These are phyloP conservation scores for Hipposideros larvatus DNA, from an alignment of 2,797 vertebrate genomes.

Conservation along the genomic window DNA sequence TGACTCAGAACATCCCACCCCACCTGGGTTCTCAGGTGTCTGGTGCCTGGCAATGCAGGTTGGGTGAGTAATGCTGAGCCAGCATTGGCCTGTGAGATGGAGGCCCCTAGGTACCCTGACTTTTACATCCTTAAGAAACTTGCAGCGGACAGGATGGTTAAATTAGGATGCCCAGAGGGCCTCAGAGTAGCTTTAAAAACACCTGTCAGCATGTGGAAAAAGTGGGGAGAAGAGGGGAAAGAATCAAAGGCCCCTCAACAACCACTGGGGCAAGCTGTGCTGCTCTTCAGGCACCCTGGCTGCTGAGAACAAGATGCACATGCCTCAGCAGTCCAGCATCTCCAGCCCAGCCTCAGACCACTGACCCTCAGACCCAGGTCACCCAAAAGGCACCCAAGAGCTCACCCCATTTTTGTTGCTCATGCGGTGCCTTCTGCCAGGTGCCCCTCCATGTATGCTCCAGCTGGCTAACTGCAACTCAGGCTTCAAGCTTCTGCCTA, in stretches of 20 bases:
- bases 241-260: neutral
- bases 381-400: neutral
- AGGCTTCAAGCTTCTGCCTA: neutral
- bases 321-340: neutral
- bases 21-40: neutral
- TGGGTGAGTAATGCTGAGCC: neutral
- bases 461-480: neutral
- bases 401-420: neutral
- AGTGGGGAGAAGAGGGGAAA: neutral
- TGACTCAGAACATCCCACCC: neutral
- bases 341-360: neutral
- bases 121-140: neutral
- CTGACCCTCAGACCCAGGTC: neutral
- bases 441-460: neutral
- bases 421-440: neutral
- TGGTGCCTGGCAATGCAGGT: fast-evolving
- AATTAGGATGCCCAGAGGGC: neutral
- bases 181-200: neutral
- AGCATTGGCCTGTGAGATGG: fast-evolving
- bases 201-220: neutral
- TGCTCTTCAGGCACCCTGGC: neutral
- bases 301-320: neutral
- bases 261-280: neutral
- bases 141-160: neutral
- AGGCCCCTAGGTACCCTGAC: neutral